Percentiles rank a stretch among this genome's conserved stretches.
phyloP scores from a whole-genome alignment of 2,888 invertebrate genomes.

The Prenolepis imparis region DNA sequence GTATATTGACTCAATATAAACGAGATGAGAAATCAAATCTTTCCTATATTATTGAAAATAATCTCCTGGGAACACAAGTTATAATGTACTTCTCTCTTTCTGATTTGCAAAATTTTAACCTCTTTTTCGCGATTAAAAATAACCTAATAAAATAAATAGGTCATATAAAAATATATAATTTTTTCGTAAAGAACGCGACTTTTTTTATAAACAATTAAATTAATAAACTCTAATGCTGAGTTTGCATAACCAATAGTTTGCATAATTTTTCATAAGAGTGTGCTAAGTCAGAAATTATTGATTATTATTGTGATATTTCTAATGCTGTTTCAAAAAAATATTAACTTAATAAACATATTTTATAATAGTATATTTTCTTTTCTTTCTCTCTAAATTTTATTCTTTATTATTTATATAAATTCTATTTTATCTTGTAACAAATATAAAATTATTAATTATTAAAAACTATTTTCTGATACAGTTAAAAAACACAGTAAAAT shows the following conservation, averaged over 20 bases:
- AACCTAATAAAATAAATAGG: neutral
- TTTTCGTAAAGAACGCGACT: neutral
- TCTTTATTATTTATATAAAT: neutral
- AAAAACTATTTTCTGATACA: conserved; percentile 3
- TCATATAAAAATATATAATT: neutral
- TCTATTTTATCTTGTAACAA: neutral
- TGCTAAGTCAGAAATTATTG: neutral
- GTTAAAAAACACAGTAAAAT: neutral
- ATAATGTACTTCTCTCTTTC: neutral
- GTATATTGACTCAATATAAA: neutral
- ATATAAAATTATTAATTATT: neutral
- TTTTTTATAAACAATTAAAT: conserved; percentile 2
- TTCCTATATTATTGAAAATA: conserved; percentile 2
- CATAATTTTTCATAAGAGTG: neutral
- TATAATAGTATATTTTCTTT: neutral
- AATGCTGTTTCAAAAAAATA: neutral
- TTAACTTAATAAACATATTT: neutral
- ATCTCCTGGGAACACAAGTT: neutral
- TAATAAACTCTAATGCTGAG: neutral
- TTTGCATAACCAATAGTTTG: neutral
- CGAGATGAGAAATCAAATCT: conserved; percentile 5
- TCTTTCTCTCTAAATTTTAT: neutral
- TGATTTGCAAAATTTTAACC: neutral
- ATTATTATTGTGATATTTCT: neutral
- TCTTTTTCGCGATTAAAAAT: neutral